These are phyloP conservation scores for Orthonevra nobilis DNA, from an alignment of 2,888 invertebrate species.

Conservation along the genomic window DNA sequence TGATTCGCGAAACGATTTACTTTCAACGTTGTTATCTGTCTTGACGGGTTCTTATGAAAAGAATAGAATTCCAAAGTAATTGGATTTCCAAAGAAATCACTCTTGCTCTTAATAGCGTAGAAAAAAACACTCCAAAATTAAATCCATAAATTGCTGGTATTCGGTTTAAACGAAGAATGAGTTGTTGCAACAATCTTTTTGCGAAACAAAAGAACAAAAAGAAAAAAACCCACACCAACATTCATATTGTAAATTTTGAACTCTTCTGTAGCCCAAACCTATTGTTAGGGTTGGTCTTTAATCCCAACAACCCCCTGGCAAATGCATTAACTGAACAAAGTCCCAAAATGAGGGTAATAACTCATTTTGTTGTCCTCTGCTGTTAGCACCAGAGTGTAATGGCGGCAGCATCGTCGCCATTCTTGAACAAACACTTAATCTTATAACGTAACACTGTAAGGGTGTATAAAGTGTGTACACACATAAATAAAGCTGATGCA, in stretches of 20 bases:
- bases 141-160: conserved; percentile 61
- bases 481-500: neutral
- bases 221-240: conserved; percentile 17
- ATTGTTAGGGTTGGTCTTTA: neutral
- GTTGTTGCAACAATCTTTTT: conserved; percentile 16
- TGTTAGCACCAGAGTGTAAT: conserved; percentile 47
- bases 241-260: conserved; percentile 57
- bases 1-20: too few relatives aligned
- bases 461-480: conserved; percentile 2
- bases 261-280: conserved; percentile 20
- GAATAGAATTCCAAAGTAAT: conserved; percentile 17
- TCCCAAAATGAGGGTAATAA: conserved; percentile 67
- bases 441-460: neutral
- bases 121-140: conserved; percentile 45
- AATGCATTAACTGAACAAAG: conserved; percentile 68
- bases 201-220: neutral
- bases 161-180: conserved; percentile 22
- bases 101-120: conserved; percentile 9
- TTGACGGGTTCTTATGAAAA: neutral
- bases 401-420: conserved; percentile 38
- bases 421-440: conserved; percentile 57
- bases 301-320: conserved; percentile 19
- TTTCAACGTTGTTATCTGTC: neutral
- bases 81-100: conserved; percentile 15
- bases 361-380: conserved; percentile 64